Conservation (phyloP, 1,140 invertebrate genomes). For the Callitettix versicolor region DNA sequence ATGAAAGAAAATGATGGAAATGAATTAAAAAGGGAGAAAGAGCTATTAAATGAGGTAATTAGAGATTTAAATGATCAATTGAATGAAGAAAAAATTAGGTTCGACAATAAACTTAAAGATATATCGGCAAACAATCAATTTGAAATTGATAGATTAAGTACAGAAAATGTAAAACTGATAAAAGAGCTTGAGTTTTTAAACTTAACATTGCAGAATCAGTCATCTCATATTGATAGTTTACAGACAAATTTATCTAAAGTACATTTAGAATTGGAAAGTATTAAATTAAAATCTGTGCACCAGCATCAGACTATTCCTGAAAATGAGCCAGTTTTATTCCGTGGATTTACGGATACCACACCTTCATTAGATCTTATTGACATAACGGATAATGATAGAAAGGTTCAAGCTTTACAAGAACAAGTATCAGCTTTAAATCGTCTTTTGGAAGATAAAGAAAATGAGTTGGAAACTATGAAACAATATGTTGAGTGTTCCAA, state of each 20-base stretch:
- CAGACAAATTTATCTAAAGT: too few relatives aligned
- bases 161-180: not conserved
- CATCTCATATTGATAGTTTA: too few relatives aligned
- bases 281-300: not conserved
- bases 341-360: not conserved
- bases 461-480: constrained; percentile 33
- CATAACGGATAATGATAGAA: not conserved
- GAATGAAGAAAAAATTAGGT: not conserved
- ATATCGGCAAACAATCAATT: not conserved
- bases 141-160: not conserved
- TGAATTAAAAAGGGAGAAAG: not conserved
- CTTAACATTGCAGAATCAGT: too few relatives aligned
- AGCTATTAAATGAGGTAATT: not conserved
- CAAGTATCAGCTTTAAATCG: constrained; percentile 38
- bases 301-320: not conserved
- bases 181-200: not conserved
- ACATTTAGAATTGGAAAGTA: not conserved
- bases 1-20: constrained; percentile 20
- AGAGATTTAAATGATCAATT: not conserved
- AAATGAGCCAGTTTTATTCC: not conserved
- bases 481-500: not conserved
- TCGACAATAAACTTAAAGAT: not conserved
- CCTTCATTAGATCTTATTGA: not conserved
- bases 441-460: constrained; percentile 39
- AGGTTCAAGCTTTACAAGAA: constrained; percentile 23